Evolutionary conservation across 2,888 invertebrate species (phyloP).

Genomic region (Pilophorus perplexus): DNA sequence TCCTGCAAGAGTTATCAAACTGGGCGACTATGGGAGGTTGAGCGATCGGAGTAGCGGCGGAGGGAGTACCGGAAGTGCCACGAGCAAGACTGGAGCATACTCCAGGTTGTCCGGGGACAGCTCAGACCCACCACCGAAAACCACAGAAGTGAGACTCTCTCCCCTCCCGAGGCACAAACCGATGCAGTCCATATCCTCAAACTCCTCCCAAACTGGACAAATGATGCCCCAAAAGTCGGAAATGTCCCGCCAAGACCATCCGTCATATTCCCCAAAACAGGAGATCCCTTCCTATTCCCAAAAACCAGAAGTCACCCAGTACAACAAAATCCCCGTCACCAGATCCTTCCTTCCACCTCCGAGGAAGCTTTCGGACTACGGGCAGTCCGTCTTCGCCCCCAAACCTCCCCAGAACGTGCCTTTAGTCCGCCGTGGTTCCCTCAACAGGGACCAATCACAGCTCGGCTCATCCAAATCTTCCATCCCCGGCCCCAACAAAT

Average conservation of each 20-base stretch:
- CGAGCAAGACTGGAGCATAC: slow-evolving; percentile 35
- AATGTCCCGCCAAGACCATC: slow-evolving; percentile 7
- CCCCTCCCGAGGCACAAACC: slow-evolving; percentile 21
- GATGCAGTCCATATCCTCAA: slow-evolving; percentile 12
- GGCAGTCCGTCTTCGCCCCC: slow-evolving; percentile 49
- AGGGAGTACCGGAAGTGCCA: slow-evolving; percentile 7
- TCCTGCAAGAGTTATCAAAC: slow-evolving; percentile 47
- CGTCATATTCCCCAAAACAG: slow-evolving; percentile 2
- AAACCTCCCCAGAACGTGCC: slow-evolving; percentile 47
- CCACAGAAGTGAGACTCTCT: slow-evolving; percentile 28
- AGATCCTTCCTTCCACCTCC: slow-evolving; percentile 53
- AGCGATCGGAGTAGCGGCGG: slow-evolving; percentile 53
- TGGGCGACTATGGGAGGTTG: slow-evolving; percentile 67
- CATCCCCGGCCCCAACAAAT: slow-evolving; percentile 62
- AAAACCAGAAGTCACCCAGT: slow-evolving; percentile 20
- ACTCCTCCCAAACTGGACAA: slow-evolving; percentile 5
- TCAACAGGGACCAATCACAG: slow-evolving; percentile 48
- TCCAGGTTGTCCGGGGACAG: slow-evolving; percentile 39
- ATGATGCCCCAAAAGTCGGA: slow-evolving; percentile 11
- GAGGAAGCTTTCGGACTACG: slow-evolving; percentile 60
- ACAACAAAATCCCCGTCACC: slow-evolving; percentile 27
- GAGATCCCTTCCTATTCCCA: slow-evolving; percentile 10
- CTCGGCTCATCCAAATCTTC: slow-evolving; percentile 48
- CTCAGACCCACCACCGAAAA: slow-evolving; percentile 36
- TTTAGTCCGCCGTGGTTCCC: slow-evolving; percentile 48